phyloP scores from a whole-genome alignment of 1,140 invertebrate species.

The Aphelinus atriplicis region DNA sequence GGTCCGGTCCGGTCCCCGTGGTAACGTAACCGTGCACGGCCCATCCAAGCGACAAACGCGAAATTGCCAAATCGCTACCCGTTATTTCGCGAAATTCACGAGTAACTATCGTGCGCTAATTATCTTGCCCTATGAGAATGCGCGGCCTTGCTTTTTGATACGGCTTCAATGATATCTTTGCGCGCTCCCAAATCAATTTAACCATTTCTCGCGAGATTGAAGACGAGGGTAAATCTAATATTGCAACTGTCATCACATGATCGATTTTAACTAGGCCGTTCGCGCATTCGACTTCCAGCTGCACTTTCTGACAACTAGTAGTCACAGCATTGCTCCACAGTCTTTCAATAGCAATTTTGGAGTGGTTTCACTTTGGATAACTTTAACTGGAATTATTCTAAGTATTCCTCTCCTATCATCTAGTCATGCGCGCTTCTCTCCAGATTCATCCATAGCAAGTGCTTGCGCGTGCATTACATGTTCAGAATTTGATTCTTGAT shows the following conservation, averaged over 20 bases:
- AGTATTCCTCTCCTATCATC: neutral
- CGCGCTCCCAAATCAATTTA: neutral
- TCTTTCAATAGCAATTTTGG: neutral
- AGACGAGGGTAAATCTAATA: neutral
- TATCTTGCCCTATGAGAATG: slow-evolving; percentile 40
- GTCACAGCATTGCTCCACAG: neutral
- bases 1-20: no score
- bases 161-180: neutral
- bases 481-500: no score
- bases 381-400: neutral
- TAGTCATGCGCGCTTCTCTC: neutral
- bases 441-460: no score
- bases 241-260: neutral
- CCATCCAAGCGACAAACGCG: slow-evolving; percentile 32
- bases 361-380: neutral
- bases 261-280: neutral
- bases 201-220: neutral
- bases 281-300: neutral
- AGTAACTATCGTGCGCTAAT: slow-evolving; percentile 31
- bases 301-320: neutral
- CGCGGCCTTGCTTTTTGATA: neutral
- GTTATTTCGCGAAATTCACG: slow-evolving; percentile 11
- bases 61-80: slow-evolving; percentile 16
- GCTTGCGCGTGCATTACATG: neutral
- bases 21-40: slow-evolving; percentile 34